Base-by-base conservation (phyloP, 64 coral and sea anemone genomes). In the Catalaphyllia jardinei region DNA sequence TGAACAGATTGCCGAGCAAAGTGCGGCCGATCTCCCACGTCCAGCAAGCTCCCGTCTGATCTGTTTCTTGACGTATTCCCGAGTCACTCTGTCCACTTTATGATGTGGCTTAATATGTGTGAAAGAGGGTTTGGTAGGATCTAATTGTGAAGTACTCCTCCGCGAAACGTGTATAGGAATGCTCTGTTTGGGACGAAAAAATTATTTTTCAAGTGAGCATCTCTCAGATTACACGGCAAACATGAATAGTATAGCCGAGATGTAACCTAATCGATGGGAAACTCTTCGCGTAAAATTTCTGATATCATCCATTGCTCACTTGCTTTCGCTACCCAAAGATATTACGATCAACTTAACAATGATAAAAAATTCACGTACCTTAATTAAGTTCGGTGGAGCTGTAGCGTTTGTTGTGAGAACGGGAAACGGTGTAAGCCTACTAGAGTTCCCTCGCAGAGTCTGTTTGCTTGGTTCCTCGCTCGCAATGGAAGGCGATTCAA, bases 401-500 rank as follows among this genome's bases (percentile, higher is more conserved):
- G 81, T 85, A 52, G 33, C 81, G 38, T 85, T 85, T 15, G 19
- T 38, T 22, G 33, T 42, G 18, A 17, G 19, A 22, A 50, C 22
- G 49, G 62, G 19, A 52, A 42, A 51, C 62, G 62, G 5, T 5
- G 16, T 31, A 39, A 39, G 29, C 42, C 42, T 46, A 15, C 28
- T 82, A 22, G 52, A 82, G 82, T 75, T 90, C 65, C 29, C 78
- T 89, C 50, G 46, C 19, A 71, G 49, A 90, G 55, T 13, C 61
- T 15, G 46, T 75, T 74, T 79, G 30, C 67, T 91, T 75, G 67
- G 73, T 73, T 85, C 73, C 35, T 84, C 61, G 31, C 18, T 38
- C 62, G 12, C 42, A 46, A 46, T 46, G 5, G 42, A 9, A 85
- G 81, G 62, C 62, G 62, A 85, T 90, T 89, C 92, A 73, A 86